Evolutionary conservation across 1,140 invertebrate genomes (phyloP), one percentile per base, ranked within the genome.

Genomic region (Aphaenogaster floridana): DNA sequence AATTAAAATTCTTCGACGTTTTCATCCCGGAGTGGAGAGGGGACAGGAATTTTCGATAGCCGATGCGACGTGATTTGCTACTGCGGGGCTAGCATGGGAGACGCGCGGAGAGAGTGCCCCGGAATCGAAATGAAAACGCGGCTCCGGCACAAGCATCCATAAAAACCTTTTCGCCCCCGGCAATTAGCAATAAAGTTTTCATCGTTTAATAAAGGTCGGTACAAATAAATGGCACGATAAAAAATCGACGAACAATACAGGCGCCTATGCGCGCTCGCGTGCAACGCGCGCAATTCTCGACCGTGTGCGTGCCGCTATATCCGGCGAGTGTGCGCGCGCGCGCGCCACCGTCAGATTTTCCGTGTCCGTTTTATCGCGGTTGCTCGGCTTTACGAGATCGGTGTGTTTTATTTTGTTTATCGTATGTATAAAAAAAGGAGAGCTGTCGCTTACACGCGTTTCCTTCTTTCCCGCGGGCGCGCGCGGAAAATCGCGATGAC

Each of bases 131-230:
- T 93, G 93, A 94, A 93, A 93, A 94, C 93, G 92, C 90, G 91
- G 88, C 90, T 61, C 78, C 83, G 76, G 91, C 90, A 69, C 66
- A 91, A 91, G 88, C 92, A 90, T 92, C 93, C 93, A 93, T 94
- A 94, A 94, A 94, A 94, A 94, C 93, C 92, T 92, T 93, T 93
- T 93, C 83, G 91, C 86, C 92, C 88, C 90, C 92, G 92, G 94
- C 93, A 95, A 94, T 95, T 94, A 94, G 94, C 94, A 94, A 94
- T 95, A 94, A 95, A 94, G 91, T 94, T 94, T 94, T 94, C 94
- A 94, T 94, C 93, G 94, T 94, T 95, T 94, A 94, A 95, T 94
- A 94, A 94, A 94, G 93, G 93, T 92, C 91, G 92, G 93, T 92
- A 93, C 91, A 94, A 93, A 94, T 94, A 94, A 94, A 94, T 94